Evolutionary conservation across 2,113 vertebrate genomes (phyloP), one percentile per base, ranked within the genome.

Genomic region (Elanus axillaris): DNA sequence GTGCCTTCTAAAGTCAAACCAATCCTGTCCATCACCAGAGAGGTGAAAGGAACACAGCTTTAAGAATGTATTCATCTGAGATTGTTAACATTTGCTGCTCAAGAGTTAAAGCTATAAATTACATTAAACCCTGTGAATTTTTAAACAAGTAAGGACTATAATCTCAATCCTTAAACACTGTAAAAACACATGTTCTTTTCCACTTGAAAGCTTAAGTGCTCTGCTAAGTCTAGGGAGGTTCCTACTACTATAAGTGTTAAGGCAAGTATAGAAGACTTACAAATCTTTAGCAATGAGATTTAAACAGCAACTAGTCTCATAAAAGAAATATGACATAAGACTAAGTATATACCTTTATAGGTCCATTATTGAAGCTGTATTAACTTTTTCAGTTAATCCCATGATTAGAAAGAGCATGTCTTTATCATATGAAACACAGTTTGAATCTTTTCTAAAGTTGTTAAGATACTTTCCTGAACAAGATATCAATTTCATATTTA

Each of bases 141-240:
- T 94, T 89, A 93, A 95, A 94, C 86, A 68, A 86, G 48, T 75
- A 82, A 95, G 68, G 50, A 91, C 90, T 67, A 88, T 91, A 94
- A 93, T 88, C 75, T 90, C 55, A 71, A 17, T 85, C 72, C 69
- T 96, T 96, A 95, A 94, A 80, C 59, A 83, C 56, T 81, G 68
- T 66, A 93, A 86, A 86, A 96, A 94, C 79, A 94, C 83, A 43
- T 86, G 82, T 85, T 95, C 92, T 95, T 92, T 94, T 94, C 94
- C 86, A 91, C 83, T 91, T 94, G 79, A 96, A 86, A 92, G 94
- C 68, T 94, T 68, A 94, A 95, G 84, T 85, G 75, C 63, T 75
- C 75, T 86, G 62, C 77, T 84, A 60, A 92, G 86, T 77, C 55
- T 6, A 36, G 75, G 86, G 59, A 94, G 63, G 23, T 89, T 93